Percentiles rank a stretch among this genome's conserved stretches.
Conservation (phyloP, 2,113 vertebrate genomes). For the Labeo catla region DNA sequence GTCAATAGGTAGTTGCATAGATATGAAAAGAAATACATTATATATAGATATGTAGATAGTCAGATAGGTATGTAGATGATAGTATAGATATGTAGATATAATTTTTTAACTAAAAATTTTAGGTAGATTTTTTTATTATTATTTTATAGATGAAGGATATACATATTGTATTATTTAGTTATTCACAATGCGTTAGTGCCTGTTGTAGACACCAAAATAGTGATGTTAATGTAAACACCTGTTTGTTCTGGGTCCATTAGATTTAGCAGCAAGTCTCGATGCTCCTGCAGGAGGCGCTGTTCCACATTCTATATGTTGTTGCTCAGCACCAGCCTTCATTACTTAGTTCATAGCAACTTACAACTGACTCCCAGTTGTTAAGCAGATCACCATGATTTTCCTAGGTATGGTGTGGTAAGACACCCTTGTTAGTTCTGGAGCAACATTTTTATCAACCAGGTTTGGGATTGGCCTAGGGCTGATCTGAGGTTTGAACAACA, state of each 20-base stretch:
- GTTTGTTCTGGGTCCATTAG: background rate
- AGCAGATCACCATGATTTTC: background rate
- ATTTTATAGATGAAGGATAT: too few species aligned
- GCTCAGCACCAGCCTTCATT: background rate
- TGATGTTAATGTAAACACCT: background rate
- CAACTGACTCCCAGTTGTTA: background rate
- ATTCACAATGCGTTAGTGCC: too few species aligned
- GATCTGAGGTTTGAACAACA: background rate
- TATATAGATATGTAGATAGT: too few species aligned
- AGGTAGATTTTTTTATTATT: too few species aligned
- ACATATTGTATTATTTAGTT: too few species aligned
- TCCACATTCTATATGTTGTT: background rate
- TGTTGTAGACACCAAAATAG: background rate
- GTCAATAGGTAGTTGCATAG: too few species aligned
- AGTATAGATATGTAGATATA: too few species aligned
- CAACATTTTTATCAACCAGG: background rate
- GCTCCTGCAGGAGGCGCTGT: constrained; percentile 40
- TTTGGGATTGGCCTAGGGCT: background rate
- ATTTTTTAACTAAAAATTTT: too few species aligned
- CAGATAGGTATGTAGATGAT: too few species aligned
- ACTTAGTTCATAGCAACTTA: background rate
- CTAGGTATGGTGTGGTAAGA: too few species aligned
- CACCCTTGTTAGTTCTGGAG: background rate
- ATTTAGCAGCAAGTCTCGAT: background rate
- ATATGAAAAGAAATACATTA: too few species aligned